Base-by-base conservation (phyloP, 2,888 invertebrate genomes). In the Athripsodes cinereus region DNA sequence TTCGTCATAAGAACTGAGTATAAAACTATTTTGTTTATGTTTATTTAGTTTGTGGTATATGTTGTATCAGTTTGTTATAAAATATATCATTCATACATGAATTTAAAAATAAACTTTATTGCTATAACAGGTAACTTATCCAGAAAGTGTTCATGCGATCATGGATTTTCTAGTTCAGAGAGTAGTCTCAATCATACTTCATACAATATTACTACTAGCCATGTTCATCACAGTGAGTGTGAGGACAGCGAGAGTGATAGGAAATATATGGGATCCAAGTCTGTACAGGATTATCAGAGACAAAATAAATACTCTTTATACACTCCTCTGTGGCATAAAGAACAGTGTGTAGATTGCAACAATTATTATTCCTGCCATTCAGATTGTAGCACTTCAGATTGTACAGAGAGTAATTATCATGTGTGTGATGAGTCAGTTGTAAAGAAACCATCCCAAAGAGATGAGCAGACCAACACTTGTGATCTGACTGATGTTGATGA, bases 131-230 rank as follows among this genome's bases (percentile, higher is more conserved):
- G 57, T 53, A 46, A 54, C 22, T 57, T 57, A 22, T 49, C 40
- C 13, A 50, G 54, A 31, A 46, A 55, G 34, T 48, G 53, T 11
- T 49, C 49, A 11, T 19, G 19, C 8, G 47, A 52, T 46, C 51
- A 57, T 44, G 46, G 21, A 19, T 34, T 34, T 20, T 78, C 78
- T 20, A 57, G 57, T 48, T 60, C 60, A 8, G 60, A 60, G 2
- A 53, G 57, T 26, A 60, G 57, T 65, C 73, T 74, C 54, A 73
- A 72, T 16, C 70, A 68, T 60, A 69, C 67, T n/a, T n/a, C 22
- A 22, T 56, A 53, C 16, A 55, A 22, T 47, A 53, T 44, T 48
- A 55, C 55, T 5, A 31, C 31, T 21, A 34, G 57, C 3, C 26
- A 26, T 26, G 10, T 26, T 10, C 26, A 26, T 40, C n/a, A 40